Evolutionary conservation across 2,888 invertebrate species (phyloP), one percentile per base, ranked within the genome.

Genomic region (Sisyra terminalis): DNA sequence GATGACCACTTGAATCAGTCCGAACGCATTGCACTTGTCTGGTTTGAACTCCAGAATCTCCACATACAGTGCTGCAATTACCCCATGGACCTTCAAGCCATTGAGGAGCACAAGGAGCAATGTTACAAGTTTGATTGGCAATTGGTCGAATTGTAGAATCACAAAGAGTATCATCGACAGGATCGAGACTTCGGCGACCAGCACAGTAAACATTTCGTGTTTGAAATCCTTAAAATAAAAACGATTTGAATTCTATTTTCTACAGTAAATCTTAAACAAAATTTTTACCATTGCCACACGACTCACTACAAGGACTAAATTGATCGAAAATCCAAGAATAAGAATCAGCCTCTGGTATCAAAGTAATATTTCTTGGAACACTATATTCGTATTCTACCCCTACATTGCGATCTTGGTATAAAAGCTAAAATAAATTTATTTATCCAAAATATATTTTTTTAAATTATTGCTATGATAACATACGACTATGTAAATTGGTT

Each of bases 311-410:
- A 0, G 75, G 70, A 0, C 78, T 75, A 61, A 82, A 94, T 47
- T 78, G 71, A 35, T 76, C 79, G 50, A 73, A 73, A 31, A 76
- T 72, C 94, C 96, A 97, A 37, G 77, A 73, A 63, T 90, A 94
- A 34, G 75, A 75, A 53, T 84, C 79, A 1, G 73, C 71, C 51
- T 78, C 74, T 2, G 69, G 65, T 18, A 69, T 73, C 1, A 74
- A 73, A 1, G 75, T 72, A 14, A 78, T 63, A 17, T 73, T 73
- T 40, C 76, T 74, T 0, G 90, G 90, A 29, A 92, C 70, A 54
- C 89, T 90, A 67, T 92, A 94, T 56, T 92, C 87, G 61, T 90
- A 94, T 45, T 76, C 66, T 6, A 94, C 76, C 6, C 88, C 90
- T 2, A 87, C 83, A 55, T 88, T 88, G 15, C 67, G 69, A 52